Evolutionary conservation across 2,797 vertebrate species (phyloP), one percentile per base, ranked within the genome.

Genomic region (Erpetoichthys calabaricus): DNA sequence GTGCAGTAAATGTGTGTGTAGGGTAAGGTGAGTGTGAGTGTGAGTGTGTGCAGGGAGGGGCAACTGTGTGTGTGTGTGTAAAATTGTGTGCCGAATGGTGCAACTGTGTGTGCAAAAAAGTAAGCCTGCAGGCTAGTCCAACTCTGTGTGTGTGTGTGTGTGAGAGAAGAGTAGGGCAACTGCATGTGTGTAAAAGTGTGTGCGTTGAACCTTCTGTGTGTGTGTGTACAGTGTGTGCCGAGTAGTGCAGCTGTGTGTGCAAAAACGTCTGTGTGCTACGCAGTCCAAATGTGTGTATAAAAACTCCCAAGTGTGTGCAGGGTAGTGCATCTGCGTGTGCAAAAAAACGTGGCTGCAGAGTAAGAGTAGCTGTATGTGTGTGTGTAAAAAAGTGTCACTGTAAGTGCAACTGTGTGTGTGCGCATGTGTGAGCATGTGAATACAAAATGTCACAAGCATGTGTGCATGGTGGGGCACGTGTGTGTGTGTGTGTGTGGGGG

Each of bases 1-100:
- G 6, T 8, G 44, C 58, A 58, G 70, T 72, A 68, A 73, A 75
- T 79, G 74, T n/a, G n/a, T n/a, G n/a, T n/a, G n/a, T n/a, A 73
- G 62, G 64, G 5, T 61, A 51, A 59, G 64, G 44, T 59, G 1
- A 63, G 61, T 62, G 56, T 64, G 57, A 57, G 59, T 57, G 53
- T 62, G 57, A 59, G 61, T 59, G 57, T 59, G 44, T 59, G 63
- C 60, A n/a, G n/a, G n/a, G n/a, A n/a, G n/a, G n/a, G n/a, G n/a
- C n/a, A n/a, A n/a, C n/a, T n/a, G n/a, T n/a, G n/a, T n/a, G n/a
- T n/a, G n/a, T n/a, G n/a, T n/a, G n/a, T n/a, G n/a, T n/a, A n/a
- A n/a, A n/a, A n/a, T n/a, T n/a, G n/a, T n/a, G n/a, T n/a, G n/a
- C n/a, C n/a, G n/a, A n/a, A n/a, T n/a, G n/a, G n/a, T n/a, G n/a